Percentiles rank a stretch among this genome's conserved stretches.
Evolutionary conservation across 2,888 invertebrate genomes (phyloP).

Genomic region (Parascotia fuliginaria): DNA sequence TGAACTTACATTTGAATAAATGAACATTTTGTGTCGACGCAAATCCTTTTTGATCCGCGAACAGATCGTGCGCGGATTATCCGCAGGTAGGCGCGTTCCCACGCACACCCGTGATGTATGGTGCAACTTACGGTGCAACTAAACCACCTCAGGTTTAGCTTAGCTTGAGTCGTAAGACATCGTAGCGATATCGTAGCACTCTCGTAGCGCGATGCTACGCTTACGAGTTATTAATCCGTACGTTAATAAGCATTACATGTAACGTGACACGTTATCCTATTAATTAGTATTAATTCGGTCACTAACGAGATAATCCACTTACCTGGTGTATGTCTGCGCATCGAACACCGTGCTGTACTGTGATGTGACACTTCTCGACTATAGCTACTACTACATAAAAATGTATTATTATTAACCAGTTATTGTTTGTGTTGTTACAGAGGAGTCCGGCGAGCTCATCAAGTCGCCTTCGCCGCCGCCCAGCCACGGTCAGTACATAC

Average conservation of each 20-base stretch:
- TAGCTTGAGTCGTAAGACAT: background rate
- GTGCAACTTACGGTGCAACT: too few species aligned
- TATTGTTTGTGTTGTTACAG: slow-evolving; percentile 65
- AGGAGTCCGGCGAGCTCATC: slow-evolving; percentile 87
- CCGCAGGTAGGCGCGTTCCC: slow-evolving; percentile 35
- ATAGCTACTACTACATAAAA: too few species aligned
- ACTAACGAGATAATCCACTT: slow-evolving; percentile 43
- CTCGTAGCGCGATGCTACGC: slow-evolving; percentile 35
- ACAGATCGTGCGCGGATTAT: slow-evolving; percentile 42
- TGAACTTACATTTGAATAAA: slow-evolving; percentile 54
- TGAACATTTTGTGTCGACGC: slow-evolving; percentile 43
- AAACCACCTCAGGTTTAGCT: too few species aligned
- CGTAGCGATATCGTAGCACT: slow-evolving; percentile 39
- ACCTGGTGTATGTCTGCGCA: background rate
- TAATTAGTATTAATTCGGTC: slow-evolving; percentile 46
- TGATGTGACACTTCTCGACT: too few species aligned
- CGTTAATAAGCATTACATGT: slow-evolving; percentile 42
- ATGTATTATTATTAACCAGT: too few species aligned
- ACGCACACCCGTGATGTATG: too few species aligned
- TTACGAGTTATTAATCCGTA: slow-evolving; percentile 12
- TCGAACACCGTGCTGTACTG: too few species aligned
- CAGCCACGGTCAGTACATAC: slow-evolving; percentile 87
- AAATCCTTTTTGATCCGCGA: slow-evolving; percentile 56
- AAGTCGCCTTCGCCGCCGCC: slow-evolving; percentile 92
- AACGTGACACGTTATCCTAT: slow-evolving; percentile 52